Percentiles rank a stretch among this genome's conserved stretches.
phyloP scores from a whole-genome alignment of 2,888 invertebrate species.

The Netelia fuscicornis region DNA sequence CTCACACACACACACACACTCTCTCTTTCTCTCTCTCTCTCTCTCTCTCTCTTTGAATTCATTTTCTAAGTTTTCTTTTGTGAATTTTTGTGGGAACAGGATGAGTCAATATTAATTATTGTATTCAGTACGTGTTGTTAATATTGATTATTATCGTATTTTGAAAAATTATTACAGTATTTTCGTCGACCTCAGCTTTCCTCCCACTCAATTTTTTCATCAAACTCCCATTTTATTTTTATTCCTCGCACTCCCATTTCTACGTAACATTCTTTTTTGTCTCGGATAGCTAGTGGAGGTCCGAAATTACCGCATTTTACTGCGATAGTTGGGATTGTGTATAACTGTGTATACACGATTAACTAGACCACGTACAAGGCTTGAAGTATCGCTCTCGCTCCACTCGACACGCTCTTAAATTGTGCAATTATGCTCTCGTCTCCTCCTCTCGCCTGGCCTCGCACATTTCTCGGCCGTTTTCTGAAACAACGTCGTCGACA shows the following conservation, averaged over 20 bases:
- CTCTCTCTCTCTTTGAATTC: too few species aligned
- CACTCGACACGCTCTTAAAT: conserved; percentile 65
- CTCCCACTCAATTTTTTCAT: conserved; percentile 16
- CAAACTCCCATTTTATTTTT: conserved; percentile 4
- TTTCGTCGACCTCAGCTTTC: not conserved
- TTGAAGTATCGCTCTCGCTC: conserved; percentile 62
- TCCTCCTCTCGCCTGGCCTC: conserved; percentile 40
- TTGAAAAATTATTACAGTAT: not conserved
- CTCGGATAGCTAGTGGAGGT: not conserved
- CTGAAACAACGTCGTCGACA: conserved; percentile 56
- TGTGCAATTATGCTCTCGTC: conserved; percentile 66
- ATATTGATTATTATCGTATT: too few species aligned
- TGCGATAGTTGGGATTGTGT: conserved; percentile 2
- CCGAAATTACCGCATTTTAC: conserved; percentile 27
- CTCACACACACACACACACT: too few species aligned
- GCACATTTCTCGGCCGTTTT: conserved; percentile 53
- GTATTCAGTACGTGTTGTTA: too few species aligned
- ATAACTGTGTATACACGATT: conserved; percentile 55
- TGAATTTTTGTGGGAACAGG: too few species aligned
- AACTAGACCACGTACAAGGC: conserved; percentile 59
- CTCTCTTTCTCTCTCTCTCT: conserved; percentile 21
- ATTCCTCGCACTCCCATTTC: not conserved
- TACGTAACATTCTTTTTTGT: conserved; percentile 8
- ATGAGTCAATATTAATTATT: too few species aligned
- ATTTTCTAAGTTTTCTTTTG: too few species aligned